These are phyloP conservation scores for Tor tambroides DNA, from an alignment of 2,113 vertebrate genomes.

Conservation along the genomic window DNA sequence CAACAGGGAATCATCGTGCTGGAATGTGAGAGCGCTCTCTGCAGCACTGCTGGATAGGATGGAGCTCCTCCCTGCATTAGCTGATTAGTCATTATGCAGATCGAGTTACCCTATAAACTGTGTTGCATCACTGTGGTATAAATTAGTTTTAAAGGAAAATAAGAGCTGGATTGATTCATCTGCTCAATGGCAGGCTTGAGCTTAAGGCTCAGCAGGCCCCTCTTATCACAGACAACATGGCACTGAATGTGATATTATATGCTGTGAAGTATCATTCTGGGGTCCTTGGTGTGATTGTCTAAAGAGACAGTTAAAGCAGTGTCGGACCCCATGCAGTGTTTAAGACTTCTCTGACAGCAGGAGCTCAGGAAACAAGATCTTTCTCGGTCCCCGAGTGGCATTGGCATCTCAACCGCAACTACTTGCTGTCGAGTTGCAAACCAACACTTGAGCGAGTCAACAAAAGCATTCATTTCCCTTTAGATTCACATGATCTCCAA, in stretches of 20 bases:
- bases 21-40: constrained; percentile 9
- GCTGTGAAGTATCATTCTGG: no score
- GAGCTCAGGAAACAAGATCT: constrained; percentile 7
- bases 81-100: constrained; percentile 58
- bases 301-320: not conserved
- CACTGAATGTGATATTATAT: no score
- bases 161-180: constrained; percentile 18
- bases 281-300: not conserved
- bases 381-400: not conserved
- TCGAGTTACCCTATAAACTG: constrained; percentile 29
- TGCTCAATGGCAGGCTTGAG: not conserved
- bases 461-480: no score
- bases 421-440: not conserved
- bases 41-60: constrained; percentile 5
- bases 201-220: not conserved
- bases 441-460: no score
- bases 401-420: constrained; percentile 2
- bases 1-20: not conserved
- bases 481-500: no score
- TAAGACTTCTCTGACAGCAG: not conserved
- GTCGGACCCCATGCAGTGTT: not conserved
- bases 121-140: constrained; percentile 25
- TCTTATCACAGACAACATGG: not conserved
- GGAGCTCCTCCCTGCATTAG: constrained; percentile 49
- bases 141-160: constrained; percentile 45